Percentiles rank a stretch among this genome's conserved stretches.
Conservation (phyloP, 2,113 vertebrate genomes). For the Rattus norvegicus region GRCr8 NC_086020.1:49829501-49830000, state of each 20-base stretch:
- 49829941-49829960: accelerated
- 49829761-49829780: neutral
- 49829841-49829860: no score
- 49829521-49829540: neutral
- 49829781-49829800: neutral
- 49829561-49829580: neutral
- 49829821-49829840: neutral
- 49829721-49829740: neutral
- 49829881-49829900: neutral
- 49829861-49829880: no score
- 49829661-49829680: neutral
- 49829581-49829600: neutral
- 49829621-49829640: neutral
- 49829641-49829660: neutral
- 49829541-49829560: neutral
- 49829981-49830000: neutral
- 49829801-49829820: accelerated
- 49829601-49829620: neutral
- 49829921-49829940: accelerated
- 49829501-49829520: neutral
- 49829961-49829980: neutral
- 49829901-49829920: neutral
- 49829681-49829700: accelerated
- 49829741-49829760: neutral
- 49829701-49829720: neutral